Evolutionary conservation across 2,888 invertebrate genomes (phyloP), one percentile per base, ranked within the genome.

Genomic region (Plagiodera versicolora): DNA sequence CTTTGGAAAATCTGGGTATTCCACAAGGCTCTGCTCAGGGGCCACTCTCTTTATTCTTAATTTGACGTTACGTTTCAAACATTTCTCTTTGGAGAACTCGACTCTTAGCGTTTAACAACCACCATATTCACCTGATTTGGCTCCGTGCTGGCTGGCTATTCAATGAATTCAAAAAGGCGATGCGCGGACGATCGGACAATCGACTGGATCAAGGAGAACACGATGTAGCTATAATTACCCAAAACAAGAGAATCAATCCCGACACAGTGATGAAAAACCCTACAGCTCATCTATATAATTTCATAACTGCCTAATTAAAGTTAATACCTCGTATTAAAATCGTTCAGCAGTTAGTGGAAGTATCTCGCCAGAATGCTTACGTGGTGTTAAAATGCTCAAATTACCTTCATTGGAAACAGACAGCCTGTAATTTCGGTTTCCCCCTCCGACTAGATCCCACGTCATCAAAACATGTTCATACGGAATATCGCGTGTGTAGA

Each of bases 341-440:
- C 60, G 44, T 58, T 58, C 66, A 65, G 63, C 70, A 70, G 64
- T 64, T 68, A 69, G 63, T 66, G 67, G 60, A 68, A 64, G 71
- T 71, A 66, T 72, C 69, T 67, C 58, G 54, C 39, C 18, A 44
- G 53, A 56, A 64, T 68, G 69, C 70, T 72, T 72, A 70, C 70
- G 70, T 70, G 72, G 78, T 75, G 77, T 78, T 79, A 79, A 79
- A 79, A 77, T 75, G 72, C 72, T 75, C 70, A 79, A 79, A 79
- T 79, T 79, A 76, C 78, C 76, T 73, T 72, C 73, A 76, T 78
- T 79, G 75, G 61, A 65, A 63, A 65, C 67, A 70, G 79, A 78
- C 79, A 79, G 75, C 78, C 77, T 79, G 71, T 79, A 77, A 79
- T 79, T 79, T 79, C 61, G 77, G 76, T 76, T 79, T 78, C 76